Evolutionary conservation across 2,888 invertebrate species (phyloP).

Genomic region (Mactromeris polynyma): DNA sequence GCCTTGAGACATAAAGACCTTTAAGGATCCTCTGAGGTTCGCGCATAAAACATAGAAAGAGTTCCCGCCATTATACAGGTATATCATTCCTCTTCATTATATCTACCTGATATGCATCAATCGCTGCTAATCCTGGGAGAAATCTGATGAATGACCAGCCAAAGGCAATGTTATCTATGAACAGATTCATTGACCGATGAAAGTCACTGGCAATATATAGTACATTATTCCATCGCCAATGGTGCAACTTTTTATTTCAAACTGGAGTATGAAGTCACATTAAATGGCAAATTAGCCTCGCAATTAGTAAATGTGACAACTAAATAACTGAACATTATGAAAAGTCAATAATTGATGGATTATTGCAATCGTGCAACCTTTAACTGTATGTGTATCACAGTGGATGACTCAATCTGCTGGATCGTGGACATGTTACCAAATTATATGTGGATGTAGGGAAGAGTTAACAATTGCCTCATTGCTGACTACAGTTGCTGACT

Average conservation of each 20-base stretch:
- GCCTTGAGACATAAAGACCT: too few species aligned
- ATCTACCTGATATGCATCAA: not conserved
- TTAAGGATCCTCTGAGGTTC: too few species aligned
- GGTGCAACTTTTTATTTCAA: not conserved
- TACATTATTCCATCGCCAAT: too few species aligned
- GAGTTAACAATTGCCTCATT: too few species aligned
- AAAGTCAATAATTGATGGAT: conserved; percentile 6
- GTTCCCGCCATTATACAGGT: not conserved
- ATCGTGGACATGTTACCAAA: not conserved
- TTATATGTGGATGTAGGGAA: too few species aligned
- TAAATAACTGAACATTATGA: not conserved
- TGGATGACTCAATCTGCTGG: not conserved
- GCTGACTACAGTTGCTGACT: too few species aligned
- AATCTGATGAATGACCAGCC: not conserved
- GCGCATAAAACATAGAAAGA: too few species aligned
- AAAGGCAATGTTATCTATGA: not conserved
- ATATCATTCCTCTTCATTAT: not conserved
- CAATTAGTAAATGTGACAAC: not conserved
- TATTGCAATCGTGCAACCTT: not conserved
- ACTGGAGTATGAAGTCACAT: not conserved
- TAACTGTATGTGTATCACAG: not conserved
- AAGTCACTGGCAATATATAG: not conserved
- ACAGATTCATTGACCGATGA: not conserved
- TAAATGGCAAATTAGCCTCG: not conserved
- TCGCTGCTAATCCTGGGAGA: not conserved